Evolutionary conservation across 1,140 invertebrate species (phyloP).

Genomic region (Drosophila rufa): DNA sequence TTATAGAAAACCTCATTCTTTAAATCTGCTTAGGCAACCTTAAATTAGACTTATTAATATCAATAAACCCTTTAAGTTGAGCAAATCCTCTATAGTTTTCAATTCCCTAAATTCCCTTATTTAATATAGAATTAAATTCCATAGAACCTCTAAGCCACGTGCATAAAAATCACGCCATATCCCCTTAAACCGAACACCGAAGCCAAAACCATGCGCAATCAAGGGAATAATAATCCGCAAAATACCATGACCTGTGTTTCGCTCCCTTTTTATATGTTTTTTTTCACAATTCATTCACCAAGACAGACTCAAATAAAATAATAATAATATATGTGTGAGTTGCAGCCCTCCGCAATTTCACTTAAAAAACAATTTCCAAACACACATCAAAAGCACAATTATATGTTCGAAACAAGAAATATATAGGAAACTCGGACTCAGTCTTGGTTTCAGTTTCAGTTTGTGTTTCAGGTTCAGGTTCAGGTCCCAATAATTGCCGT

Average conservation of each 20-base stretch:
- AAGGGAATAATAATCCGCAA: conserved; percentile 44
- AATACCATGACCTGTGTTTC: conserved; percentile 70
- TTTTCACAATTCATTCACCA: conserved; percentile 42
- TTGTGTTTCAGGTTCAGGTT: conserved; percentile 44
- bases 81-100: background rate
- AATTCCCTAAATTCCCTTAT: background rate
- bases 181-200: conserved; percentile 28
- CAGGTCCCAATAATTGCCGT: conserved; percentile 73
- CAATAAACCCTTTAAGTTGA: background rate
- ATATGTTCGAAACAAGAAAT: conserved; percentile 76
- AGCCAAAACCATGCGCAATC: conserved; percentile 31
- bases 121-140: background rate
- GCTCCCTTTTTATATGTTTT: conserved; percentile 42
- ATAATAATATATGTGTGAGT: conserved; percentile 15
- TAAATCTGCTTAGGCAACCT: too few species aligned
- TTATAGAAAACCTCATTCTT: too few species aligned
- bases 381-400: conserved; percentile 75
- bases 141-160: conserved; percentile 41
- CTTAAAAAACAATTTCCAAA: conserved; percentile 82
- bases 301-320: conserved; percentile 29
- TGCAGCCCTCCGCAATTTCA: conserved; percentile 64
- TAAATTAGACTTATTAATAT: too few species aligned
- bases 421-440: conserved; percentile 29
- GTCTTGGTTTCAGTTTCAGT: conserved; percentile 29
- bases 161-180: conserved; percentile 51